phyloP scores from a whole-genome alignment of 2,797 vertebrate genomes.

The Martes flavigula region DNA sequence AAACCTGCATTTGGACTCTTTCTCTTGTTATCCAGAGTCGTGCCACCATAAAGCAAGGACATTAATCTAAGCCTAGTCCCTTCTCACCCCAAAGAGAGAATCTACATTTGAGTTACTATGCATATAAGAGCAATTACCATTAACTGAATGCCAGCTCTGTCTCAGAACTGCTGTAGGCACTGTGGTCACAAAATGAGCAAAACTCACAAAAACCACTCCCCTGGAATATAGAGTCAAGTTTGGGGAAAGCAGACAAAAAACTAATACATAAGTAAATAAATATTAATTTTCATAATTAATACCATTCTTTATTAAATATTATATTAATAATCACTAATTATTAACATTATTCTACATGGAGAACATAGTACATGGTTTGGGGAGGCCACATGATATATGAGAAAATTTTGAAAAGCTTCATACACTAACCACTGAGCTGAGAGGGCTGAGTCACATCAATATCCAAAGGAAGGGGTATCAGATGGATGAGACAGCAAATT shows the following conservation, averaged over 20 bases:
- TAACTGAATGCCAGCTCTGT: neutral
- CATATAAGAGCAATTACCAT: neutral
- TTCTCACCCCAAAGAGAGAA: neutral
- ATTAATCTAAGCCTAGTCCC: neutral
- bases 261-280: neutral
- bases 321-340: too few species aligned
- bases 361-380: neutral
- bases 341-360: neutral
- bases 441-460: too few species aligned
- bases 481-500: neutral
- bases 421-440: neutral
- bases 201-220: neutral
- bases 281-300: neutral
- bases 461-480: neutral
- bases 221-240: neutral
- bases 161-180: neutral
- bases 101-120: neutral
- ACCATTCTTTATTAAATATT: too few species aligned
- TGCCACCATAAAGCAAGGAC: neutral
- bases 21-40: neutral
- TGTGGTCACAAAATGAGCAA: neutral
- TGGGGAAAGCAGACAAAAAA: neutral
- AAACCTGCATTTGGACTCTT: neutral
- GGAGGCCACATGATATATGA: neutral
- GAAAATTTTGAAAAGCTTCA: neutral